Conservation (phyloP, 2,113 vertebrate genomes). For the Leuciscus idus region DNA sequence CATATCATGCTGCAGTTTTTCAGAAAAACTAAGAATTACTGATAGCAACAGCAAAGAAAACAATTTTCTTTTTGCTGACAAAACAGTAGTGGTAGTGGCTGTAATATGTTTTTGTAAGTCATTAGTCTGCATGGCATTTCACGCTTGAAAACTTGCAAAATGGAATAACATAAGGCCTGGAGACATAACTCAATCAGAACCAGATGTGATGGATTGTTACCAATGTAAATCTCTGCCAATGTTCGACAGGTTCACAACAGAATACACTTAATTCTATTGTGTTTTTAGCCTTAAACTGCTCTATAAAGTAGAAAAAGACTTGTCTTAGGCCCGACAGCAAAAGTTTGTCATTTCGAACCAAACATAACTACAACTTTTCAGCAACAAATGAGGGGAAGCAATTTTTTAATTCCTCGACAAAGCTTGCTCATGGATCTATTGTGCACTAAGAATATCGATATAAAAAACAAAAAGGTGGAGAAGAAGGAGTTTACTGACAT, state of each 20-base stretch:
- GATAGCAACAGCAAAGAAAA: background rate
- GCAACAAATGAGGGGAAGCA: background rate
- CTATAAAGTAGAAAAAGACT: conserved; percentile 39
- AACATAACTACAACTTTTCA: background rate
- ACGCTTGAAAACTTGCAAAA: background rate
- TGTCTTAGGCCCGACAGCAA: background rate
- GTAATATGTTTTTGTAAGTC: conserved; percentile 9
- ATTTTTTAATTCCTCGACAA: conserved; percentile 4
- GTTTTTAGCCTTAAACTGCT: conserved; percentile 41
- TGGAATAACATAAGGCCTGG: conserved; percentile 1
- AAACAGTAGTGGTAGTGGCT: background rate
- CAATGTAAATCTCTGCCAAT: conserved; percentile 44
- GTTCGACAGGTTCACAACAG: conserved; percentile 64
- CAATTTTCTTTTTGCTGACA: background rate
- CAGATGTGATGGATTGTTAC: conserved; percentile 30
- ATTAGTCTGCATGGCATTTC: background rate
- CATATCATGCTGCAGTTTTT: conserved; percentile 9
- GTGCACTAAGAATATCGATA: conserved; percentile 48
- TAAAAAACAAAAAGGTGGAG: conserved; percentile 49
- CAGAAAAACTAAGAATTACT: background rate
- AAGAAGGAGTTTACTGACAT: conserved; percentile 51
- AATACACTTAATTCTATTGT: conserved; percentile 60
- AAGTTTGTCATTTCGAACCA: too few relatives aligned
- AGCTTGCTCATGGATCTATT: background rate
- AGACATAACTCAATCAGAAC: conserved; percentile 24